These are phyloP conservation scores for Ceratothoa steindachneri DNA, from an alignment of 2,888 invertebrate genomes.

Conservation along the genomic window DNA sequence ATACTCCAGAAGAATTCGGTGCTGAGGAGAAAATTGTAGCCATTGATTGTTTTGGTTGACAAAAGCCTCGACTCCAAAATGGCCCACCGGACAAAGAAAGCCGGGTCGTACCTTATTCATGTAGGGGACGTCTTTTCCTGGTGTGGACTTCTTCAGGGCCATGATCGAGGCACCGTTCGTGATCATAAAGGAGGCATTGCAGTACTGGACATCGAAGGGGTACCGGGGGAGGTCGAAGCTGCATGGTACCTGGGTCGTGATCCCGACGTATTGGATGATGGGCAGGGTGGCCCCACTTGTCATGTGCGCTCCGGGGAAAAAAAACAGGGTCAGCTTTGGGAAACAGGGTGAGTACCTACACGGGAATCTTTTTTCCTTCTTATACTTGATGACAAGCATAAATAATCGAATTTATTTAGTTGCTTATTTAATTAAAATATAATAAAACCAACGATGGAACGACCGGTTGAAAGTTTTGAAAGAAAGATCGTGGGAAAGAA, in stretches of 20 bases:
- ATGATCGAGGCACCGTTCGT: slow-evolving; percentile 9
- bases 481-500: too few relatives aligned
- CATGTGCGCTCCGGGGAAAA: not conserved
- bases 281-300: slow-evolving; percentile 7
- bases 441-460: too few relatives aligned
- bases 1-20: slow-evolving; percentile 20
- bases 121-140: slow-evolving; percentile 11
- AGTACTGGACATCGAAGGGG: slow-evolving; percentile 22
- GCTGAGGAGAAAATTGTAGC: not conserved
- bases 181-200: slow-evolving; percentile 20
- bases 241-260: slow-evolving; percentile 14
- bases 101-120: slow-evolving; percentile 17
- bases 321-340: not conserved
- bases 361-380: too few relatives aligned
- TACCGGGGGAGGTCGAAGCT: slow-evolving; percentile 16
- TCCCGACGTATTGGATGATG: slow-evolving; percentile 14
- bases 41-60: not conserved
- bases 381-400: too few relatives aligned
- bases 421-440: too few relatives aligned
- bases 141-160: slow-evolving; percentile 4
- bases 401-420: too few relatives aligned
- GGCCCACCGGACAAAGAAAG: too few relatives aligned
- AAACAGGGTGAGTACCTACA: too few relatives aligned
- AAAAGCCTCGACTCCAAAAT: not conserved
- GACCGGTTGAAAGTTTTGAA: too few relatives aligned